Evolutionary conservation across 1,140 invertebrate genomes (phyloP).

Genomic region (Drosophila repleta): DNA sequence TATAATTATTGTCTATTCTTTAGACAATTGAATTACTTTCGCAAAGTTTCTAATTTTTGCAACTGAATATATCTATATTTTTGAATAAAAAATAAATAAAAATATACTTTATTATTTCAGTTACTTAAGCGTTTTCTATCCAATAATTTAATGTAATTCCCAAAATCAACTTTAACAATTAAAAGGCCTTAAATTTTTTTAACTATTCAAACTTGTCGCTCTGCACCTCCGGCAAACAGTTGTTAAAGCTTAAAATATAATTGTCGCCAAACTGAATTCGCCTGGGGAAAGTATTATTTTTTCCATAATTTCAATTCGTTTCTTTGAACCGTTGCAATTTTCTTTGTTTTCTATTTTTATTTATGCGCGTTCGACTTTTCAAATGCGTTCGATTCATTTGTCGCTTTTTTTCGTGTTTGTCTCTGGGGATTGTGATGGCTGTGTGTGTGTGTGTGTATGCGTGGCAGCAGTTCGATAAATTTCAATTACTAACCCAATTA

Average conservation of each 20-base stretch:
- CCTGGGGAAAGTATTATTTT: too few species aligned
- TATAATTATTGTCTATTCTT: too few species aligned
- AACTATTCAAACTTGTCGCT: not conserved
- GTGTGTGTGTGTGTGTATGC: constrained; percentile 29
- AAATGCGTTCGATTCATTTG: constrained; percentile 64
- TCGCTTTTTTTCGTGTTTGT: constrained; percentile 36
- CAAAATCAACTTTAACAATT: not conserved
- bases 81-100: not conserved
- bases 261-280: too few species aligned
- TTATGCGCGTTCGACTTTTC: constrained; percentile 18
- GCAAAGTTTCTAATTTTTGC: too few species aligned
- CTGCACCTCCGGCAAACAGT: too few species aligned
- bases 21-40: too few species aligned
- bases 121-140: too few species aligned
- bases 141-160: not conserved
- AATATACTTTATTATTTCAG: too few species aligned
- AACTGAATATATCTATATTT: too few species aligned
- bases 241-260: too few species aligned
- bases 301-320: not conserved
- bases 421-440: constrained; percentile 4
- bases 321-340: constrained; percentile 14
- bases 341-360: constrained; percentile 9
- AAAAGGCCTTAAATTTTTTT: too few species aligned
- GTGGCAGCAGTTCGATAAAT: constrained; percentile 76
- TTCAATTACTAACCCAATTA: constrained; percentile 83